Percentiles rank a stretch among this genome's conserved stretches.
Conservation (phyloP, 2,888 invertebrate species). For the Galerucella calmariensis region DNA sequence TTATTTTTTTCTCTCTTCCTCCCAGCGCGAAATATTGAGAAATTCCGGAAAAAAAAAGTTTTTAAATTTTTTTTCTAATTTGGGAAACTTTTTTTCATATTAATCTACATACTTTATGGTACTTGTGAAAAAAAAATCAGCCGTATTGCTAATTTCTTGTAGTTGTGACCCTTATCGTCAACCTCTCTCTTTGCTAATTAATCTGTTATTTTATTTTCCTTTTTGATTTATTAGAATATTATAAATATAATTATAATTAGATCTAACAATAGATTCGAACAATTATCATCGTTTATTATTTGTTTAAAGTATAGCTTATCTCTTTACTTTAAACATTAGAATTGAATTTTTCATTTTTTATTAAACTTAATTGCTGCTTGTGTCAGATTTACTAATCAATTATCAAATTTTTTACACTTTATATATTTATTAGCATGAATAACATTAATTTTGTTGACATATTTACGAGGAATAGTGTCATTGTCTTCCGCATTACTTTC, state of each 20-base stretch:
- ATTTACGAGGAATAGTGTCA: background rate
- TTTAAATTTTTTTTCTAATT: too few relatives aligned
- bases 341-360: background rate
- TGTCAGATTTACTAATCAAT: background rate
- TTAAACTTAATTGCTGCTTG: background rate
- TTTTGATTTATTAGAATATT: background rate
- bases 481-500: background rate
- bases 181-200: too few relatives aligned
- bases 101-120: too few relatives aligned
- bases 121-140: too few relatives aligned
- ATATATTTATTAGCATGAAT: background rate
- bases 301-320: background rate
- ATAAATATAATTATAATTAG: background rate
- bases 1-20: too few relatives aligned
- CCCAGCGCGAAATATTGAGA: too few relatives aligned
- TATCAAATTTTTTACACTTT: constrained; percentile 1
- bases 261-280: background rate
- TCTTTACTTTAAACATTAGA: background rate
- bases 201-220: background rate
- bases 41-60: too few relatives aligned
- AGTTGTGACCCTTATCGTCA: too few relatives aligned
- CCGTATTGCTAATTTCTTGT: too few relatives aligned
- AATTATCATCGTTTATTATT: background rate
- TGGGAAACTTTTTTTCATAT: too few relatives aligned
- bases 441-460: background rate